A percentile compares a stretch with the other conserved stretches of the same genome.
Evolutionary conservation across 1,140 invertebrate species (phyloP).

Genomic region (Tenebrio molitor): DNA sequence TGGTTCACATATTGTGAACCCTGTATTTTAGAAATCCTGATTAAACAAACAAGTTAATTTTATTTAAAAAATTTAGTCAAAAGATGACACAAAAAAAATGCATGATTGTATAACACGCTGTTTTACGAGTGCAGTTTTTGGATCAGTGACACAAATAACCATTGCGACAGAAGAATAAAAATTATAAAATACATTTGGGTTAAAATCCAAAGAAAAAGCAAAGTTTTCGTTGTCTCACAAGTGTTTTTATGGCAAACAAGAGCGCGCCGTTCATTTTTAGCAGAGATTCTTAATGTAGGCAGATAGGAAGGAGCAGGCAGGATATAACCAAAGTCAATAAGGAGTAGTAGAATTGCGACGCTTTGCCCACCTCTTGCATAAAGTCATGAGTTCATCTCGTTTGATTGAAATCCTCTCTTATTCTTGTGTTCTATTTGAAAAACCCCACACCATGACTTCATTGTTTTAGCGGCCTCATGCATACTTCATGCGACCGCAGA

Average conservation of each 20-base stretch:
- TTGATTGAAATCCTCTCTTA: conserved; percentile 67
- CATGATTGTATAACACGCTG: too few species aligned
- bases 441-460: conserved; percentile 63
- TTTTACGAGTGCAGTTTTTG: too few species aligned
- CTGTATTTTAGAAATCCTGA: too few species aligned
- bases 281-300: conserved; percentile 47
- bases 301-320: conserved; percentile 44
- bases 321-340: conserved; percentile 52
- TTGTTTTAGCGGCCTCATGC: conserved; percentile 65
- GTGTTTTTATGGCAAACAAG: conserved; percentile 27
- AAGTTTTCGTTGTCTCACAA: conserved; percentile 26
- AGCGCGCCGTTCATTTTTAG: conserved; percentile 31
- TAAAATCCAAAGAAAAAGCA: not conserved
- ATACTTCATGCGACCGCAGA: conserved; percentile 62
- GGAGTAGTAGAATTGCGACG: conserved; percentile 51
- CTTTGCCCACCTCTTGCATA: conserved; percentile 64
- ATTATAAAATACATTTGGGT: not conserved
- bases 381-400: conserved; percentile 66
- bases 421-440: conserved; percentile 65
- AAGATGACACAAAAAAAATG: too few species aligned
- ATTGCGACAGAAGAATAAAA: too few species aligned
- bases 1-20: too few species aligned
- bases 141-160: too few species aligned
- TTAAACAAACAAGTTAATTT: too few species aligned
- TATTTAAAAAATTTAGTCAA: too few species aligned